Evolutionary conservation across 2,797 vertebrate genomes (phyloP).

Genomic region (Mallotus villosus): DNA sequence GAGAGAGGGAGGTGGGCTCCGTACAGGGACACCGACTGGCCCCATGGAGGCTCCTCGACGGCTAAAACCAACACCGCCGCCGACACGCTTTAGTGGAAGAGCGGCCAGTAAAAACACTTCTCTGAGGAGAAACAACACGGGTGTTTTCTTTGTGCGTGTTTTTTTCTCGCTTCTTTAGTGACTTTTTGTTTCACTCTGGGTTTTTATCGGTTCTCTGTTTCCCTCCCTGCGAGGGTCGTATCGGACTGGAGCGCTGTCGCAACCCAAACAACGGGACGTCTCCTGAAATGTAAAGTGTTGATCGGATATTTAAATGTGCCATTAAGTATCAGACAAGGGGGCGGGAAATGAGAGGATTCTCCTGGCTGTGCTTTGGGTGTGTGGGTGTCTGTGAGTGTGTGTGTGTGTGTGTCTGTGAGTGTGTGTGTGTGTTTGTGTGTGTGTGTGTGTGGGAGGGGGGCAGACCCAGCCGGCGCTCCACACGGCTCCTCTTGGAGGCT

Average conservation of each 20-base stretch:
- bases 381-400: too few species aligned
- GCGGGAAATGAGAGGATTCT: neutral
- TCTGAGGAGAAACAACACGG: slow-evolving; percentile 38
- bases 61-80: slow-evolving; percentile 74
- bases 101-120: slow-evolving; percentile 65
- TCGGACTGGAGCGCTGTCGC: too few species aligned
- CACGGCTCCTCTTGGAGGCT: neutral
- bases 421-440: too few species aligned
- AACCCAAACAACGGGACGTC: too few species aligned
- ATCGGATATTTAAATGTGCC: neutral
- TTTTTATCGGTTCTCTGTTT: neutral
- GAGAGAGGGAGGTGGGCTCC: slow-evolving; percentile 62
- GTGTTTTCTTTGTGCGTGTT: slow-evolving; percentile 11
- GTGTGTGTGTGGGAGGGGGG: neutral
- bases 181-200: slow-evolving; percentile 43
- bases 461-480: neutral
- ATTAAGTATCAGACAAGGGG: neutral
- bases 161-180: slow-evolving; percentile 37
- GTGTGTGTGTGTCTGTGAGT: too few species aligned
- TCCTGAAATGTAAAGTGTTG: neutral
- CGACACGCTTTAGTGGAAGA: slow-evolving; percentile 69
- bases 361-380: neutral
- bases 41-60: slow-evolving; percentile 53
- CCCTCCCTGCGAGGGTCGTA: too few species aligned
- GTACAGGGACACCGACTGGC: slow-evolving; percentile 69